phyloP scores from a whole-genome alignment of 2,888 invertebrate species.

The Lithophane semibrunnea region DNA sequence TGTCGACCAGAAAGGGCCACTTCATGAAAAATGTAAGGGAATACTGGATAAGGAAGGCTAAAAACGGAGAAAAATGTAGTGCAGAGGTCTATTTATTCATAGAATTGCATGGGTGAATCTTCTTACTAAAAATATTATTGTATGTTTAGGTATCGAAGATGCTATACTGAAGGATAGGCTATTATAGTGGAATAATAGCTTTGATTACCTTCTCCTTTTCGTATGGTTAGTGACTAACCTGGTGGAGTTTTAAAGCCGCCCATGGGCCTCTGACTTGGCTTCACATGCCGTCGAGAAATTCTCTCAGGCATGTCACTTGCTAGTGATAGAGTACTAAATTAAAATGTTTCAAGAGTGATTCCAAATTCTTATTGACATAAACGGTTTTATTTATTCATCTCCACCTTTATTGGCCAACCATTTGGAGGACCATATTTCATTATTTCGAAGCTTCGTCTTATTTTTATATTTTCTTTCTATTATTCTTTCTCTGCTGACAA shows the following conservation, averaged over 20 bases:
- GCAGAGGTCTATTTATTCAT: neutral
- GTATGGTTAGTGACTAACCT: too few relatives aligned
- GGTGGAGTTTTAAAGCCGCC: too few relatives aligned
- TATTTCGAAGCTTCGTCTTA: neutral
- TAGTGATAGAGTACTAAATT: neutral
- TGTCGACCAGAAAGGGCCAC: neutral
- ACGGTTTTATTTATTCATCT: conserved; percentile 27
- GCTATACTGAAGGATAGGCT: neutral
- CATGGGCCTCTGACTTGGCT: too few relatives aligned
- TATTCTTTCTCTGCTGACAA: conserved; percentile 3
- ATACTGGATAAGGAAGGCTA: neutral
- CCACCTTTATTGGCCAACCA: conserved; percentile 4
- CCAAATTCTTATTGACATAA: conserved; percentile 6
- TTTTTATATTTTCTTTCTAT: conserved; percentile 17
- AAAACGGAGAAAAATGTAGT: neutral
- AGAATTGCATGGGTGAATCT: too few relatives aligned
- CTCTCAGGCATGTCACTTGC: too few relatives aligned
- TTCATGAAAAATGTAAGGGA: neutral
- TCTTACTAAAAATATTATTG: neutral
- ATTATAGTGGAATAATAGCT: neutral
- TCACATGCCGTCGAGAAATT: too few relatives aligned
- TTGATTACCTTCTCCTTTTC: neutral
- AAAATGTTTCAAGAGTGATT: conserved; percentile 11
- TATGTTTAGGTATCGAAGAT: neutral
- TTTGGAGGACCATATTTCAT: neutral